These are phyloP conservation scores for Archegozetes longisetosus DNA, from an alignment of 1,140 invertebrate species.

Conservation along the genomic window DNA sequence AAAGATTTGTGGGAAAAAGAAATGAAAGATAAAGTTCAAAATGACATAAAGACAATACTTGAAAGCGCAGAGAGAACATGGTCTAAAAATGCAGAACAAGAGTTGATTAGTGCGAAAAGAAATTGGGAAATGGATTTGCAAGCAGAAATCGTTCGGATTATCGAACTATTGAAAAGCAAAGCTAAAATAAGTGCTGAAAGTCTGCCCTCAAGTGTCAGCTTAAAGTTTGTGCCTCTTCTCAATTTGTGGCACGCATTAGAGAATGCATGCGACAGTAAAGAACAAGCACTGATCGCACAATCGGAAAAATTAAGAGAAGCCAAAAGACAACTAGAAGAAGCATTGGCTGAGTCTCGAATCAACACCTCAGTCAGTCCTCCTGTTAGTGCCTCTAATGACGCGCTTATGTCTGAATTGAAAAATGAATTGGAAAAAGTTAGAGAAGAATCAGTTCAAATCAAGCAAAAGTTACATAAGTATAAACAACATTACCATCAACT, in stretches of 20 bases:
- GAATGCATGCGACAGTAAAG: background rate
- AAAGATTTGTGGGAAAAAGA: background rate
- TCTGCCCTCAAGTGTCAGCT: background rate
- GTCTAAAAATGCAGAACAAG: background rate
- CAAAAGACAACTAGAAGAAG: background rate
- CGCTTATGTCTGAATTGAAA: background rate
- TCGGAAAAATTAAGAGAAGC: background rate
- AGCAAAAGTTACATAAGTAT: background rate
- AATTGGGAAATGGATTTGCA: background rate
- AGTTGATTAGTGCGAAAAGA: background rate
- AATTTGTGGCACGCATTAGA: background rate
- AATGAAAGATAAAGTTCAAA: background rate
- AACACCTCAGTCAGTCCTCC: background rate
- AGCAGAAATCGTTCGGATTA: background rate
- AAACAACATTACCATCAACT: background rate
- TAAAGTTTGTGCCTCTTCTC: background rate
- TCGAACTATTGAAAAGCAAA: background rate
- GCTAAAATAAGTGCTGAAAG: background rate
- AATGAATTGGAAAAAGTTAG: background rate
- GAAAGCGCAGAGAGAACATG: background rate
- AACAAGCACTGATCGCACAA: background rate
- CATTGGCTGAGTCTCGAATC: background rate
- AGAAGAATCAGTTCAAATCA: background rate
- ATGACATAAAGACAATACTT: background rate
- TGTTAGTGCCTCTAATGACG: background rate